Percentiles rank a stretch among this genome's conserved stretches.
phyloP scores from a whole-genome alignment of 2,113 vertebrate species.

The Onychostruthus taczanowskii region DNA sequence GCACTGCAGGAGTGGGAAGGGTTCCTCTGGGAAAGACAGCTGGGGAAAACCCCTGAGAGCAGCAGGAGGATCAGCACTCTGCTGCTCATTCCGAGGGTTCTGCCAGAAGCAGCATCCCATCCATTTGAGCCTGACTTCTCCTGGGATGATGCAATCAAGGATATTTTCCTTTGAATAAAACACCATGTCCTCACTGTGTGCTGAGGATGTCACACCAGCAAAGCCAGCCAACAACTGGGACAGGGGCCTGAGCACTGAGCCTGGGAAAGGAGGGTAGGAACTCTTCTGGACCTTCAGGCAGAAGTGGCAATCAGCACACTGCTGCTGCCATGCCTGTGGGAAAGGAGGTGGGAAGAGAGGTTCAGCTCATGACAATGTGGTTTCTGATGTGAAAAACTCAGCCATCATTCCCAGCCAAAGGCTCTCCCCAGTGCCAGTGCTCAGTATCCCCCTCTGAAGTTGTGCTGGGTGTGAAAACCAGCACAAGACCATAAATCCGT shows the following conservation, averaged over 20 bases:
- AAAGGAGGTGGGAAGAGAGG: background rate
- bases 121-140: accelerated
- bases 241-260: background rate
- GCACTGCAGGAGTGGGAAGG: background rate
- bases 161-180: background rate
- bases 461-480: background rate
- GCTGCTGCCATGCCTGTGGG: background rate
- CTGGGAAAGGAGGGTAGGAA: background rate
- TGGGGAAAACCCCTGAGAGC: background rate
- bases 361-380: background rate
- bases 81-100: background rate
- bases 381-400: background rate
- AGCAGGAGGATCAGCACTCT: background rate
- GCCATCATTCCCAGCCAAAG: background rate
- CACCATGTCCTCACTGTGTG: background rate
- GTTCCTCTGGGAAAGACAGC: background rate
- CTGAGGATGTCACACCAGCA: background rate
- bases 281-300: background rate
- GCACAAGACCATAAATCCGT: background rate
- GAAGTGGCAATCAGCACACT: background rate
- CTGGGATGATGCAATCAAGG: background rate
- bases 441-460: background rate
- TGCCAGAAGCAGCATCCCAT: background rate
- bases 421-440: background rate
- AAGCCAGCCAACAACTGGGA: background rate